Conservation (phyloP, 2,113 vertebrate species). For the Dromiciops gliroides region DNA sequence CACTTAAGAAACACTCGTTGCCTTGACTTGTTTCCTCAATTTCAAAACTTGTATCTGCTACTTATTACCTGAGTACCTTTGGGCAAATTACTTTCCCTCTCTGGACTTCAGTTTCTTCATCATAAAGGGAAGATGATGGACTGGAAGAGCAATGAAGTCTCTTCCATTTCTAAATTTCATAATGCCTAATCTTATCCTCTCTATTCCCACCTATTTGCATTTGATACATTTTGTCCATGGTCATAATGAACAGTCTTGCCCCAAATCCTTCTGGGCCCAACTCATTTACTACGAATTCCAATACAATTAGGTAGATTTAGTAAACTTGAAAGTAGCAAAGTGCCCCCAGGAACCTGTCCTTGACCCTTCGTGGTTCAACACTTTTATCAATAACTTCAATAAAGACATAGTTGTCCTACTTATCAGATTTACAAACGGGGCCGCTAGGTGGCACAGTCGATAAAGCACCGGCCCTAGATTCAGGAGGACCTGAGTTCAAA, state of each 20-base stretch:
- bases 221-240: neutral
- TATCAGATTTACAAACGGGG: neutral
- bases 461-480: too few species aligned
- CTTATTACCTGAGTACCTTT: neutral
- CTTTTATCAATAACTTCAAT: neutral
- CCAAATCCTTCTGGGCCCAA: neutral
- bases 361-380: neutral
- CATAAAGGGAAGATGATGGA: neutral
- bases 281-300: neutral
- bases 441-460: too few species aligned
- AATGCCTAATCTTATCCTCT: neutral
- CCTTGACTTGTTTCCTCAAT: neutral
- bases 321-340: neutral
- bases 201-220: neutral
- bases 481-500: too few species aligned
- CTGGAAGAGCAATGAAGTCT: neutral
- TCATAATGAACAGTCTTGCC: fast-evolving
- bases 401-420: neutral
- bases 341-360: neutral
- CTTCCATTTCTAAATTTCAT: neutral
- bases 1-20: neutral
- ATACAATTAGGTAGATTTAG: neutral
- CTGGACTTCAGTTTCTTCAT: neutral
- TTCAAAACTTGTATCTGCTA: neutral
- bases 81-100: neutral